A percentile compares a stretch with the other conserved stretches of the same genome.
phyloP scores from a whole-genome alignment of 1,140 invertebrate genomes.

The Drosophila nikananu region DNA sequence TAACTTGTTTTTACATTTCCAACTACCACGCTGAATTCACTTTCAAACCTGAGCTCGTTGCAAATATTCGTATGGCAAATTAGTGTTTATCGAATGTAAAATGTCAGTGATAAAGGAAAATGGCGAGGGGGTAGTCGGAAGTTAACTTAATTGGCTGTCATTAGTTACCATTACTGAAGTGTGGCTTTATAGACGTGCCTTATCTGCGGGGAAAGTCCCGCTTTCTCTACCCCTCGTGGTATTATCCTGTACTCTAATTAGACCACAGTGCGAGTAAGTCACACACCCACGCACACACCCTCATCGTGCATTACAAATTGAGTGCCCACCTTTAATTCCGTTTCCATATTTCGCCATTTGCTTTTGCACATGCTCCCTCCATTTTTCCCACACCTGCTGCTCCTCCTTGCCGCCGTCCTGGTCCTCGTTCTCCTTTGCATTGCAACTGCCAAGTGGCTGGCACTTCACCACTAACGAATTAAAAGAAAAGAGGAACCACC shows the following conservation, averaged over 20 bases:
- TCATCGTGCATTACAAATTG: conserved; percentile 64
- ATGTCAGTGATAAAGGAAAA: conserved; percentile 10
- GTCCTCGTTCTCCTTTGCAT: conserved; percentile 11
- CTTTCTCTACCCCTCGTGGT: not conserved
- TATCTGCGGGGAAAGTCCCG: not conserved
- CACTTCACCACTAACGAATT: conserved; percentile 69
- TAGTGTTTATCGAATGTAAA: conserved; percentile 25
- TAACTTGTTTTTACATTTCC: not conserved
- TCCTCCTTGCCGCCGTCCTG: not conserved
- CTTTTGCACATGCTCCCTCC: conserved; percentile 29
- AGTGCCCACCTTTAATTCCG: conserved; percentile 59
- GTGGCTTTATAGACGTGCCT: conserved; percentile 13
- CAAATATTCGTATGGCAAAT: conserved; percentile 13
- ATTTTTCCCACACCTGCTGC: not conserved
- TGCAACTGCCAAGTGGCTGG: conserved; percentile 69
- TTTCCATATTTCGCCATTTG: conserved; percentile 27
- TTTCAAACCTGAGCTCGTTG: not conserved
- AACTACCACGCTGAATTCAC: not conserved
- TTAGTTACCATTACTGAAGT: conserved; percentile 30
- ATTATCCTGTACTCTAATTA: conserved; percentile 62
- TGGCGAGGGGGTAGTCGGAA: not conserved
- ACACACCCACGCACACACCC: conserved; percentile 11
- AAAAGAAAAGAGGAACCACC: conserved; percentile 32
- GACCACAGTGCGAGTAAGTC: conserved; percentile 15
- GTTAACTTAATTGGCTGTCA: conserved; percentile 46